Evolutionary conservation across 2,888 invertebrate genomes (phyloP).

Genomic region (Orchestes rusci): DNA sequence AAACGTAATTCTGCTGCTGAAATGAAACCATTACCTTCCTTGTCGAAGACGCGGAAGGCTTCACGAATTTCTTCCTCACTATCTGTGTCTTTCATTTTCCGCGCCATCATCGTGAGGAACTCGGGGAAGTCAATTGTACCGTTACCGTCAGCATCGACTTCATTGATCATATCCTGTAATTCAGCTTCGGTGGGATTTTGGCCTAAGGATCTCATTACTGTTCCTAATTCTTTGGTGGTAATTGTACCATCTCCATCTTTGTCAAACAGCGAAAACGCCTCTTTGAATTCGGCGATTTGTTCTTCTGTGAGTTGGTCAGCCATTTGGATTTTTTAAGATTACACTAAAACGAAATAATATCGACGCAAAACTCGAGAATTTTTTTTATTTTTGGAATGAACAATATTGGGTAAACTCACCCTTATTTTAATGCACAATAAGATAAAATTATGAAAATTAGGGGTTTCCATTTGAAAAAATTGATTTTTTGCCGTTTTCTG

Average conservation of each 20-base stretch:
- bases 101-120: slow-evolving; percentile 99
- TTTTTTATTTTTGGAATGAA: no score
- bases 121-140: slow-evolving; percentile 99
- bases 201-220: slow-evolving; percentile 96
- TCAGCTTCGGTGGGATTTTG: slow-evolving; percentile 99
- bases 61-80: slow-evolving; percentile 99
- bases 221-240: slow-evolving; percentile 98
- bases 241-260: slow-evolving; percentile 99
- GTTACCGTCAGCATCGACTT: slow-evolving; percentile 93
- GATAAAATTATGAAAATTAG: no score
- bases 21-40: slow-evolving; percentile 99
- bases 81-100: slow-evolving; percentile 99
- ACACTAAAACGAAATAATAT: no score
- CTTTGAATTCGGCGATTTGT: slow-evolving; percentile 99
- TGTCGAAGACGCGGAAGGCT: slow-evolving; percentile 98
- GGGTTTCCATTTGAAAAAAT: no score
- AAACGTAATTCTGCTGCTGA: slow-evolving; percentile 95
- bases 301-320: slow-evolving; percentile 97
- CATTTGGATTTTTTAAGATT: no score
- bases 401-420: no score
- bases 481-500: no score
- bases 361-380: no score
- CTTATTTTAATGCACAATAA: no score
- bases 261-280: slow-evolving; percentile 99
- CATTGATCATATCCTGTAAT: slow-evolving; percentile 99